Base-by-base conservation (phyloP, 2,888 invertebrate species). In the Pterostichus madidus region DNA sequence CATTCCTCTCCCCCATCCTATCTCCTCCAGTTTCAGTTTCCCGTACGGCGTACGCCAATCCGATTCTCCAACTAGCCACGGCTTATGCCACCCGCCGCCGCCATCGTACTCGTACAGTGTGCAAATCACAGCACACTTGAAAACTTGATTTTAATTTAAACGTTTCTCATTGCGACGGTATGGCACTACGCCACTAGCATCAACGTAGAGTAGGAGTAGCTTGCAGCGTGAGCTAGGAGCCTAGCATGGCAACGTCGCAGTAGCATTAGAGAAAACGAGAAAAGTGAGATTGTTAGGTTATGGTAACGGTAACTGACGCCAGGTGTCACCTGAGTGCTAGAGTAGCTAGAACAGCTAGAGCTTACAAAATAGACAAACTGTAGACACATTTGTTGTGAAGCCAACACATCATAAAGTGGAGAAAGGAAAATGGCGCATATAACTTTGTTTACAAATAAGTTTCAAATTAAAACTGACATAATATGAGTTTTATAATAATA, bases 141-240 rank as follows among this genome's bases (percentile, higher is more conserved):
- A 59, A 77, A 77, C 77, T 56, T 56, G 56, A 77, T 56, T 77
- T 56, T 77, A 53, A 77, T 77, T 77, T 75, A 52, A 75, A 56
- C 77, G 56, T 56, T 31, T 77, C 77, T 56, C 53, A 56, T 75
- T 75, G 75, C 10, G 13, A 10, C 75, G 49, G 39, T 24, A 49
- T 32, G 75, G 56, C 32, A 56, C 35, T 49, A 46, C 24, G 24
- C 2, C 24, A 24, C 24, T 24, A 24, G 24, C 24, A n/a, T n/a
- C n/a, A 24, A 24, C 24, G 5, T 17, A 73, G 17, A n/a, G 46
- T 17, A 11, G 59, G 17, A n/a, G 46, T 17, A 11, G 59, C 35
- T 32, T 13, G 11, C 8, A 32, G 49, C 31, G 31, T 32, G 73
- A 15, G 0, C 39, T 8, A 11, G 52, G 32, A 52, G n/a, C 7